phyloP scores from a whole-genome alignment of 2,888 invertebrate species.

The Endomychus coccineus region DNA sequence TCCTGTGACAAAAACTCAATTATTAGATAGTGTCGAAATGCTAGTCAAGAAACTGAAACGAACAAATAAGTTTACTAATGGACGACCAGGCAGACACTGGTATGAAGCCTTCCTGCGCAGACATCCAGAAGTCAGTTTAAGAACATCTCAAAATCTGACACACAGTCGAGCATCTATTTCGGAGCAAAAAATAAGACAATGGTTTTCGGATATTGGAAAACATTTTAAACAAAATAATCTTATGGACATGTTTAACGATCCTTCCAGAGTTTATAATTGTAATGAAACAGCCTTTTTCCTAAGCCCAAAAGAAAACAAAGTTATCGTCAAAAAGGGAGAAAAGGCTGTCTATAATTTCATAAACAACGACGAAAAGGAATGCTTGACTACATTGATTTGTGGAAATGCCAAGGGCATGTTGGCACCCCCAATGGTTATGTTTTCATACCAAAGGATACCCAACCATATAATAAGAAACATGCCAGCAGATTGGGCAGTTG shows the following conservation, averaged over 20 bases:
- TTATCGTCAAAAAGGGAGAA: conserved; percentile 18
- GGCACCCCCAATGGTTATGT: conserved; percentile 26
- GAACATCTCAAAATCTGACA: conserved; percentile 30
- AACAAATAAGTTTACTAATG: conserved; percentile 27
- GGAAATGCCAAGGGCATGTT: conserved; percentile 26
- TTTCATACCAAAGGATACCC: conserved; percentile 31
- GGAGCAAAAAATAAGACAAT: conserved; percentile 26
- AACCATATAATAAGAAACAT: too few relatives aligned
- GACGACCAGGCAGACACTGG: conserved; percentile 34
- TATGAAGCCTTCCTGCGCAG: conserved; percentile 31
- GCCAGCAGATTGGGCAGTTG: too few relatives aligned
- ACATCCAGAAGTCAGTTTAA: conserved; percentile 29
- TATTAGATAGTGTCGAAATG: conserved; percentile 28
- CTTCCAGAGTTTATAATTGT: conserved; percentile 17
- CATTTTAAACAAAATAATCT: conserved; percentile 11
- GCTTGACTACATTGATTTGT: conserved; percentile 26
- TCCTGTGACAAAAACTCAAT: conserved; percentile 30
- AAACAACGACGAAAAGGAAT: conserved; percentile 24
- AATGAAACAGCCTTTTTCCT: conserved; percentile 20
- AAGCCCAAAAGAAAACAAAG: conserved; percentile 18
- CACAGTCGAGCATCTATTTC: conserved; percentile 25
- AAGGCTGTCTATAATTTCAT: conserved; percentile 18
- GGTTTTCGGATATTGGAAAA: conserved; percentile 21
- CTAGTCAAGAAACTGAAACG: conserved; percentile 19
- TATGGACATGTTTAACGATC: conserved; percentile 6